phyloP scores from a whole-genome alignment of 2,888 invertebrate species.

The Clunio marinus region DNA sequence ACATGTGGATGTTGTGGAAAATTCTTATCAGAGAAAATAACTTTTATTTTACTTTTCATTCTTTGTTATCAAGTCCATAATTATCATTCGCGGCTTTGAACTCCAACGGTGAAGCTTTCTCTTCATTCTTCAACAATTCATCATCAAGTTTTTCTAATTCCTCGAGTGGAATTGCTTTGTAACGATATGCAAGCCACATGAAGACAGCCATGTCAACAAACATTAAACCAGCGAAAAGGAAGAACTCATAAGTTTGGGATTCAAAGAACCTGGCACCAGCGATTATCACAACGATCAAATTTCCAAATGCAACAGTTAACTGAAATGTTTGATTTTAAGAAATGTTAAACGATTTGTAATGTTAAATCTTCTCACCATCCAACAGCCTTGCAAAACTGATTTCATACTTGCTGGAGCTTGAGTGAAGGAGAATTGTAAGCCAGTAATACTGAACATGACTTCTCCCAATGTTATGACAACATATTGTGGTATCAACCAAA shows the following conservation, averaged over 20 bases:
- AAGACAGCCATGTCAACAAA: conserved; percentile 77
- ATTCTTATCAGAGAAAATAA: too few species aligned
- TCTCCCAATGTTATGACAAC: conserved; percentile 63
- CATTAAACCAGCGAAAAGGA: conserved; percentile 87
- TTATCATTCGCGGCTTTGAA: not conserved
- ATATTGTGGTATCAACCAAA: conserved; percentile 65
- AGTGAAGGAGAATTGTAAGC: conserved; percentile 86
- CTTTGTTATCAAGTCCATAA: not conserved
- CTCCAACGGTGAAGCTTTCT: not conserved
- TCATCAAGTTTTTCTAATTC: conserved; percentile 12
- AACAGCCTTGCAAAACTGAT: conserved; percentile 85
- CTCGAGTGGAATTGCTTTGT: conserved; percentile 52
- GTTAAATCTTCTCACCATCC: conserved; percentile 52
- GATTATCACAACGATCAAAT: conserved; percentile 85
- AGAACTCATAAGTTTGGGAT: conserved; percentile 78
- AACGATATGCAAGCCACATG: conserved; percentile 71
- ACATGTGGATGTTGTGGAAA: too few species aligned
- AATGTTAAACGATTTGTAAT: not conserved
- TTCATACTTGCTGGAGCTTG: conserved; percentile 83
- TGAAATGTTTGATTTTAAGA: too few species aligned
- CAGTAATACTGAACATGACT: conserved; percentile 85
- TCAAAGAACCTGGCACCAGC: conserved; percentile 73
- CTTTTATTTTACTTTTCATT: too few species aligned
- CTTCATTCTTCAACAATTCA: not conserved
- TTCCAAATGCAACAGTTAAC: conserved; percentile 88